These are phyloP conservation scores for Diplodus sargus DNA, from an alignment of 2,797 vertebrate genomes.

Conservation along the genomic window DNA sequence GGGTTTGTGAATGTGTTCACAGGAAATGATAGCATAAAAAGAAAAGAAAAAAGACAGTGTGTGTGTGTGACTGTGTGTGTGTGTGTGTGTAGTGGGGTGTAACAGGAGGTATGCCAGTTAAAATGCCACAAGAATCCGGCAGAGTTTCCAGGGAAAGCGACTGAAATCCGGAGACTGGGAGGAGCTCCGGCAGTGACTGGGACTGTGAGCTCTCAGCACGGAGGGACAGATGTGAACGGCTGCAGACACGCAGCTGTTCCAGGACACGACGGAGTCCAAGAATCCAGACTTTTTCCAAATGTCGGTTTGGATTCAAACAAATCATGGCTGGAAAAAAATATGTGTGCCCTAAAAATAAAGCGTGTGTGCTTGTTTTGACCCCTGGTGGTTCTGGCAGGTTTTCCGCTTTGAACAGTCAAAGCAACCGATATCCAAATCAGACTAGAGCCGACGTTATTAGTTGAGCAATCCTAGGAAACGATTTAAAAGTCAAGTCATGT, in stretches of 20 bases:
- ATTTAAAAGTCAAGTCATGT: neutral
- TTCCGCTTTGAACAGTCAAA: neutral
- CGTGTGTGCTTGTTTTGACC: slow-evolving; percentile 13
- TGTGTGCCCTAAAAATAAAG: neutral
- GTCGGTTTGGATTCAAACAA: slow-evolving; percentile 11
- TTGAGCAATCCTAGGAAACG: too few species aligned
- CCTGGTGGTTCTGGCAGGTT: neutral
- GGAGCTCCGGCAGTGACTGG: slow-evolving; percentile 48
- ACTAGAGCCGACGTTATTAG: neutral
- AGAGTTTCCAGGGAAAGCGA: slow-evolving; percentile 68
- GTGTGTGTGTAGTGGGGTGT: slow-evolving; percentile 12
- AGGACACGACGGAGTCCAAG: neutral
- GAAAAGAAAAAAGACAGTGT: slow-evolving; percentile 9
- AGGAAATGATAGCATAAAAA: slow-evolving; percentile 49
- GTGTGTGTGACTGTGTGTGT: slow-evolving; percentile 13
- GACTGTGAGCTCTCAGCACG: slow-evolving; percentile 13
- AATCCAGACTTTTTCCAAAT: slow-evolving; percentile 41
- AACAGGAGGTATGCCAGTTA: slow-evolving; percentile 70
- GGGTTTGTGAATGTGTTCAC: slow-evolving; percentile 19
- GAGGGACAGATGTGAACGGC: slow-evolving; percentile 39
- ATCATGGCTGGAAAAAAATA: slow-evolving; percentile 26
- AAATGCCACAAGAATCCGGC: slow-evolving; percentile 78
- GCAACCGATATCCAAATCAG: neutral
- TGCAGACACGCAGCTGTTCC: slow-evolving; percentile 47
- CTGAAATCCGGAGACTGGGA: slow-evolving; percentile 59